These are phyloP conservation scores for Arctocebus calabarensis DNA, from an alignment of 2,797 vertebrate species.

Conservation along the genomic window DNA sequence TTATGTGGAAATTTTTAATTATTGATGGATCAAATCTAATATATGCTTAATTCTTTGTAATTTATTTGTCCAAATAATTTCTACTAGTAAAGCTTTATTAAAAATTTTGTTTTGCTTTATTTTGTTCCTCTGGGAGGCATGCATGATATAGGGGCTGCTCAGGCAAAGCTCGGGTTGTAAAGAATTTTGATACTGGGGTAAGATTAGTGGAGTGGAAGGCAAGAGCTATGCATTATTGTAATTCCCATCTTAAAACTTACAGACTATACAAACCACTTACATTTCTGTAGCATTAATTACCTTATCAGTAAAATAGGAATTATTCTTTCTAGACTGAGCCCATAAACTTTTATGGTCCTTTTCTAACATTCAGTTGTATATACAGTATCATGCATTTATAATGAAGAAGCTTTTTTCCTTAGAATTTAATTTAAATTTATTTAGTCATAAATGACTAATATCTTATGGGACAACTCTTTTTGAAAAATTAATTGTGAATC, in stretches of 20 bases:
- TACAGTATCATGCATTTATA: neutral
- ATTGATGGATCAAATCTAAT: neutral
- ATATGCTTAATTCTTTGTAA: neutral
- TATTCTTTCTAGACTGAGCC: neutral
- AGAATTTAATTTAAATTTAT: slow-evolving; percentile 28
- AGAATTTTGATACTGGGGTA: neutral
- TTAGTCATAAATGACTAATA: neutral
- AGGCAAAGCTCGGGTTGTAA: neutral
- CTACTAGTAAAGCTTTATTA: neutral
- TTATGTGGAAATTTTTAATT: neutral
- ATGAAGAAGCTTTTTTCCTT: neutral
- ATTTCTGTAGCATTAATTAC: neutral
- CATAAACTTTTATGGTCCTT: neutral
- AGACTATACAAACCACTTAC: neutral
- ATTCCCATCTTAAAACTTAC: neutral
- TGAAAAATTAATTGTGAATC: neutral
- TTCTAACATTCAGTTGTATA: neutral
- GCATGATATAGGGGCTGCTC: neutral
- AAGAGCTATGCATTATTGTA: neutral
- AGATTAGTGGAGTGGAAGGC: neutral
- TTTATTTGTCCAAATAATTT: slow-evolving; percentile 6
- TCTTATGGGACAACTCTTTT: slow-evolving; percentile 10
- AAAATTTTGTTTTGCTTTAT: neutral
- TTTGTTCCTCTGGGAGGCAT: slow-evolving; percentile 19
- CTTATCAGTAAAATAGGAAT: slow-evolving; percentile 26